phyloP scores from a whole-genome alignment of 2,888 invertebrate genomes.

The Drosophila macrospina region DNA sequence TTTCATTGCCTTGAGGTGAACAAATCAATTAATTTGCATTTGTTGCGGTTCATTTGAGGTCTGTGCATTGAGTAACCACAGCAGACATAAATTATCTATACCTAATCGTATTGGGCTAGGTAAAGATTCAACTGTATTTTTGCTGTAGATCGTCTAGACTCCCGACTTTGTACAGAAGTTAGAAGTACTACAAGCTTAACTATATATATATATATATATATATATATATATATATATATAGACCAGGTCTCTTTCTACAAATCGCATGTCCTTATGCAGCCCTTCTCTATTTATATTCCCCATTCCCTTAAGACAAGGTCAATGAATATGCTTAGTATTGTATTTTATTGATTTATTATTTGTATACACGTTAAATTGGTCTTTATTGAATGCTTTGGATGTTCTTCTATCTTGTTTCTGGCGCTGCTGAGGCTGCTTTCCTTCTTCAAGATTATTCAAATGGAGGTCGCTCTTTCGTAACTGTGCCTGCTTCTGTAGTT shows the following conservation, averaged over 20 bases:
- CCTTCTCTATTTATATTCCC: background rate
- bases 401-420: background rate
- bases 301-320: background rate
- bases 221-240: too few species aligned
- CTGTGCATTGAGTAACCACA: background rate
- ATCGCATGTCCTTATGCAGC: background rate
- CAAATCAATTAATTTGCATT: constrained; percentile 59
- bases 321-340: constrained; percentile 2
- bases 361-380: constrained; percentile 12
- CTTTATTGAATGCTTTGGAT: constrained; percentile 1
- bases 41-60: constrained; percentile 2
- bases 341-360: constrained; percentile 28
- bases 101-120: background rate
- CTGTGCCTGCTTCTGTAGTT: background rate
- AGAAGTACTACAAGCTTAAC: too few species aligned
- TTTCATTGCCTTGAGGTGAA: constrained; percentile 12
- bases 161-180: too few species aligned
- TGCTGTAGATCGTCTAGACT: too few species aligned
- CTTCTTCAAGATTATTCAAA: background rate
- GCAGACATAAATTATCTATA: background rate
- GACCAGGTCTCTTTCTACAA: too few species aligned
- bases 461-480: background rate
- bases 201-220: too few species aligned
- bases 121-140: background rate
- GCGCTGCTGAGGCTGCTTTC: background rate